A percentile compares a stretch with the other conserved stretches of the same genome.
Evolutionary conservation across 2,888 invertebrate genomes (phyloP).

Genomic region (Heliconius hortense): DNA sequence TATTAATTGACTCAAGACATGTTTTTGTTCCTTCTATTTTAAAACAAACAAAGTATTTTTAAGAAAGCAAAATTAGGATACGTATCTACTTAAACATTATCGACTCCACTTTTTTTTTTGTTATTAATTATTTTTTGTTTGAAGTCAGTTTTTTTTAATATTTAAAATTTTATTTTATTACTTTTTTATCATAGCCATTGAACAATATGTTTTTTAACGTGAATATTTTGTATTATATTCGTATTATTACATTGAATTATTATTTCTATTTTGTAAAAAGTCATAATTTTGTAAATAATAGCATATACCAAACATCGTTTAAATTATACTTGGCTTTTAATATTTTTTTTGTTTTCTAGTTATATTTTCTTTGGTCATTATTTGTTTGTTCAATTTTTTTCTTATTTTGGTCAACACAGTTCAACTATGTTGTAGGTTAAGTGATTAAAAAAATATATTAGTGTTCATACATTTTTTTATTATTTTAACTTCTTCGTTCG

Average conservation of each 20-base stretch:
- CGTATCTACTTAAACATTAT: background rate
- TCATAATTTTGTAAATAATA: background rate
- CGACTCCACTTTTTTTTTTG: background rate
- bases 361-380: no score
- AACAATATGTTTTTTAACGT: background rate
- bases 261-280: background rate
- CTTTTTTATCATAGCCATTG: background rate
- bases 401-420: background rate
- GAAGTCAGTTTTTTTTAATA: background rate
- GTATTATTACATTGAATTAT: background rate
- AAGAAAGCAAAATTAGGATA: background rate
- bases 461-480: no score
- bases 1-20: background rate
- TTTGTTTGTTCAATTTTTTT: no score
- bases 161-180: background rate
- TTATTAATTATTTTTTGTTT: background rate
- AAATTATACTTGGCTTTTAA: no score
- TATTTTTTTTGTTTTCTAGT: no score
- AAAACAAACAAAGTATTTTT: background rate
- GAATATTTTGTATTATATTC: background rate
- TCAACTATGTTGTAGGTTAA: background rate
- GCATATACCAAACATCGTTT: background rate
- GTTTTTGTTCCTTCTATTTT: no score
- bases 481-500: no score
- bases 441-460: conserved; percentile 1